Conservation (phyloP, 2,888 invertebrate species). For the Fragum whitleyi region DNA sequence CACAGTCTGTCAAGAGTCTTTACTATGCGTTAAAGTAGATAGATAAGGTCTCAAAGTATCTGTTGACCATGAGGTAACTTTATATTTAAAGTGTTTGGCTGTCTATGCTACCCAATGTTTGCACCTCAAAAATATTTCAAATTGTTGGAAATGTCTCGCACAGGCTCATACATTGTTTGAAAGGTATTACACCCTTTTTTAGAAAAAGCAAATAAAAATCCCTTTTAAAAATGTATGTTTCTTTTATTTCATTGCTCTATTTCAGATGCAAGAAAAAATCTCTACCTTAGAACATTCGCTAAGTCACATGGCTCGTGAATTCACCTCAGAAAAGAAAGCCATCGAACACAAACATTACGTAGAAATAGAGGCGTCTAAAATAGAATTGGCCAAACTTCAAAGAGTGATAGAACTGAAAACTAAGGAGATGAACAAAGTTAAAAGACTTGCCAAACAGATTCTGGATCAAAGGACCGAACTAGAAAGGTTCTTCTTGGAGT, state of each 20-base stretch:
- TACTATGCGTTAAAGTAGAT: no score
- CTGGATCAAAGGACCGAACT: conserved; percentile 85
- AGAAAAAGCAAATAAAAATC: no score
- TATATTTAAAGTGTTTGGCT: no score
- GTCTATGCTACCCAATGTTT: no score
- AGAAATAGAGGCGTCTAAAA: conserved; percentile 80
- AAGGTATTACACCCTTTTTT: no score
- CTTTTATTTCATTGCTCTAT: conserved; percentile 10
- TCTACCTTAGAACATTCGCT: conserved; percentile 83
- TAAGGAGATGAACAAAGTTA: conserved; percentile 84
- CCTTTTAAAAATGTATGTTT: no score
- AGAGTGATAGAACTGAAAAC: conserved; percentile 83
- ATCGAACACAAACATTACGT: conserved; percentile 71
- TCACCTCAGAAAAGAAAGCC: conserved; percentile 79
- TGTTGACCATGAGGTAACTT: no score
- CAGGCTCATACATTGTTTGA: no score
- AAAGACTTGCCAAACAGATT: conserved; percentile 84
- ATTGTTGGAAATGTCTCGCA: no score
- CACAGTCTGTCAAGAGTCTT: no score
- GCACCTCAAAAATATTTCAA: no score
- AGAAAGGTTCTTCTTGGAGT: conserved; percentile 84
- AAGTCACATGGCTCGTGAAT: conserved; percentile 83
- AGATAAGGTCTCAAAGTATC: no score
- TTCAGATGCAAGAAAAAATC: conserved; percentile 82
- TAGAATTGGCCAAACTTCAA: conserved; percentile 83